Evolutionary conservation across 2,113 vertebrate species (phyloP), one percentile per base, ranked within the genome.

Genomic region (Anthoscopus minutus): DNA sequence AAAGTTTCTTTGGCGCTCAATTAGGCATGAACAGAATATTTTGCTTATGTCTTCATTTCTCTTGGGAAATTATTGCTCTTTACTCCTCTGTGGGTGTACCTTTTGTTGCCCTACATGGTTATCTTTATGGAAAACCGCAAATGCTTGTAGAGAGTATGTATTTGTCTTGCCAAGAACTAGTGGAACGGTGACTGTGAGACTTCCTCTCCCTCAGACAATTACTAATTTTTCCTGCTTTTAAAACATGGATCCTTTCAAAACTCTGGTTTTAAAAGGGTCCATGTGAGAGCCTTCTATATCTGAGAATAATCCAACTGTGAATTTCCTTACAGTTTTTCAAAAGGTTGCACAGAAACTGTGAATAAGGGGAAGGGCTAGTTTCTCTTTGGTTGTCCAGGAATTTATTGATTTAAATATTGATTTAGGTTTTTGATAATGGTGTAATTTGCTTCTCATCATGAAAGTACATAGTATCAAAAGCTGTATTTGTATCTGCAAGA

Each of bases 151-250:
- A 60, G 53, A 45, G n/a, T 85, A 71, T 84, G 89, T 93, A 40
- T 89, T 91, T 86, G 66, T 89, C 38, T 88, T 78, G 65, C 94
- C 92, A 95, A 78, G 71, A 95, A 87, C 74, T 87, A 58, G 81
- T 79, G 66, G 48, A 94, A 89, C 89, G 81, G 70, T 87, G 66
- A 93, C 85, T 62, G 27, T 83, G 56, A 93, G 25, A 86, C 56
- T 94, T 96, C 88, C 94, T 95, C 33, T 94, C 62, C 16, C 21
- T 79, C 31, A 79, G 81, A 89, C 84, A 89, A 60, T 95, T 89
- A 79, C 58, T 48, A 58, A 50, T 72, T 67, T 89, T 87, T 76
- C 50, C 81, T 6, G 2, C 67, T 85, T 79, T 69, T n/a, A n/a
- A n/a, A n/a, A n/a, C n/a, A n/a, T n/a, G n/a, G n/a, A n/a, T n/a